Evolutionary conservation across 1,140 invertebrate genomes (phyloP), one percentile per base, ranked within the genome.

Genomic region (Drosophila sturtevanti): DNA sequence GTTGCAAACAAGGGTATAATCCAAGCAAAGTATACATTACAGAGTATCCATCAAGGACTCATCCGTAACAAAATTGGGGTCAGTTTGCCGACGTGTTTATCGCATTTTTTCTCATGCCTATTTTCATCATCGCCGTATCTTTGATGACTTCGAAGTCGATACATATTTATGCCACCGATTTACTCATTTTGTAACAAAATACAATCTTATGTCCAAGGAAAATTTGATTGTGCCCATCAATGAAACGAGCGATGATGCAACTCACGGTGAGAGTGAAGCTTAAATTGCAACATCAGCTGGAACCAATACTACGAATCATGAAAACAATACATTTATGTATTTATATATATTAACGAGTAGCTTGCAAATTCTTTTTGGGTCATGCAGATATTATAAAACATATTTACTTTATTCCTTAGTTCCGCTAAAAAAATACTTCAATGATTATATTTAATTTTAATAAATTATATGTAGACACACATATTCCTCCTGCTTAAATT

Each of bases 31-130:
- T 79, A 22, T 63, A 27, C 54, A 31, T 59, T 94, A 79, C 93
- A 98, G 98, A 92, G 97, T 99, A 10, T 99, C 97, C 92, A 99
- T 99, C 85, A 99, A 99, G 92, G 99, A 99, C 91, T 98, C 98
- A 16, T 99, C 98, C 14, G 98, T 99, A 59, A 96, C 97, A 22
- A 99, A 99, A 93, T 93, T 99, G 72, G 98, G 98, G 68, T 99
- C 98, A 21, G 98, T 99, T 4, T 99, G 99, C 93, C 94, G 99
- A 79, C 95, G 99, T 89, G 98, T 99, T 0, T 99, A 99, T 92
- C 95, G 99, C 93, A 99, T 99, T 90, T 99, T 99, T 93, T 99
- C 98, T 31, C 99, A 99, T 93, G 99, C 99, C 24, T 99, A 98
- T 92, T 99, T 98, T 92, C 99, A 99, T 93, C 99, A 99, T 93